Evolutionary conservation across 2,888 invertebrate species (phyloP).

Genomic region (Bembecia ichneumoniformis): DNA sequence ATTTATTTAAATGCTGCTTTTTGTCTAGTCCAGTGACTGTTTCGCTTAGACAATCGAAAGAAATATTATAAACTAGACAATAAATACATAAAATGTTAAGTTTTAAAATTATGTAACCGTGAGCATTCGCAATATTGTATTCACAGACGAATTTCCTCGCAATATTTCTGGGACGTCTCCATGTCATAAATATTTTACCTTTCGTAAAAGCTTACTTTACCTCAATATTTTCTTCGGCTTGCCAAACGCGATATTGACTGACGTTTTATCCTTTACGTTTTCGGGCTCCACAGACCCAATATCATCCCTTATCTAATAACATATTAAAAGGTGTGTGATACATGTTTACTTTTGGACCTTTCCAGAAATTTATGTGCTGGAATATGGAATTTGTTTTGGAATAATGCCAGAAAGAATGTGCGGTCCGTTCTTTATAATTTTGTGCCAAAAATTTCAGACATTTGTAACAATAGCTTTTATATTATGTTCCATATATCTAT

Average conservation of each 20-base stretch:
- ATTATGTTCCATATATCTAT: too few species aligned
- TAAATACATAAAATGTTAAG: too few species aligned
- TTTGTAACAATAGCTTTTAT: too few species aligned
- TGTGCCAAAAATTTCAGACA: neutral
- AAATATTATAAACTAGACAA: too few species aligned
- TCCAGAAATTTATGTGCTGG: neutral
- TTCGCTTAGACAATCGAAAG: too few species aligned
- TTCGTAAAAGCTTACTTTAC: neutral
- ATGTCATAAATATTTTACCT: too few species aligned
- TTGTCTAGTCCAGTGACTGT: too few species aligned
- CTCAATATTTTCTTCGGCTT: slow-evolving; percentile 5
- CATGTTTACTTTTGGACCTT: neutral
- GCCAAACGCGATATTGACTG: neutral
- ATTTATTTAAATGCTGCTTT: too few species aligned
- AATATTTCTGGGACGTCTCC: too few species aligned
- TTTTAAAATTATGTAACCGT: too few species aligned
- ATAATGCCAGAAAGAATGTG: neutral
- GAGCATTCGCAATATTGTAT: too few species aligned
- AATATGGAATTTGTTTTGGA: neutral
- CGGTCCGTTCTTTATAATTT: neutral
- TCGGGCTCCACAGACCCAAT: neutral
- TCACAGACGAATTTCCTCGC: too few species aligned
- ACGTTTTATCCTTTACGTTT: neutral
- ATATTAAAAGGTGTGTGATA: neutral
- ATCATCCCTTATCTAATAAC: neutral